These are phyloP conservation scores for Campylorhamphus procurvoides DNA, from an alignment of 2,113 vertebrate species.

Conservation along the genomic window DNA sequence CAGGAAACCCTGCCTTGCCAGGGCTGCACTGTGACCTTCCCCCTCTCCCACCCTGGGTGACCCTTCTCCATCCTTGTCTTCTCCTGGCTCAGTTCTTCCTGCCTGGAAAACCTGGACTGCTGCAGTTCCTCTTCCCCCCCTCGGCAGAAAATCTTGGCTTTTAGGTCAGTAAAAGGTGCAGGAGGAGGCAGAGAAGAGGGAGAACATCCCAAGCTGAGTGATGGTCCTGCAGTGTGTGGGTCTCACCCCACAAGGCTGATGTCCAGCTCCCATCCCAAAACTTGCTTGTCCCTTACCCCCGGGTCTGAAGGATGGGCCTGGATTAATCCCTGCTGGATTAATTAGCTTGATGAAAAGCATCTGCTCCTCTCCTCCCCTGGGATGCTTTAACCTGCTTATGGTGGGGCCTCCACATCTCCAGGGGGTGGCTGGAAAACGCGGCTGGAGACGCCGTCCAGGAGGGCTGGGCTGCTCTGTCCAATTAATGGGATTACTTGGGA, in stretches of 20 bases:
- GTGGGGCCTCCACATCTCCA: neutral
- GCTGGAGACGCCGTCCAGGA: neutral
- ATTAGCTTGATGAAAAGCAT: neutral
- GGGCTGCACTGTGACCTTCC: neutral
- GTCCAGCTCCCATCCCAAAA: neutral
- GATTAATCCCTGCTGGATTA: neutral
- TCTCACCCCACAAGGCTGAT: neutral
- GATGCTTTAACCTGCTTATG: constrained; percentile 16
- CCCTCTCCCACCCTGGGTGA: neutral
- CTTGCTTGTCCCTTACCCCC: neutral
- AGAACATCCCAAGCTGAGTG: neutral
- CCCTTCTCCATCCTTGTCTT: neutral
- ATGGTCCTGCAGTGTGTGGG: neutral
- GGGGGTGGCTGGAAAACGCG: neutral
- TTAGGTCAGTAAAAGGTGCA: neutral
- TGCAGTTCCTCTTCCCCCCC: neutral
- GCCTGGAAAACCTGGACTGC: rapidly evolving
- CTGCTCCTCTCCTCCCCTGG: neutral
- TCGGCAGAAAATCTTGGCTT: neutral
- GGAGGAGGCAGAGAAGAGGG: neutral
- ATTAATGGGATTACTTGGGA: neutral
- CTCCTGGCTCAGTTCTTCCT: neutral
- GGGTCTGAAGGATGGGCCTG: rapidly evolving
- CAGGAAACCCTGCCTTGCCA: neutral
- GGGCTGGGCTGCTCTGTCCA: rapidly evolving